phyloP scores from a whole-genome alignment of 2,797 vertebrate species.

The Hemibagrus guttatus region DNA sequence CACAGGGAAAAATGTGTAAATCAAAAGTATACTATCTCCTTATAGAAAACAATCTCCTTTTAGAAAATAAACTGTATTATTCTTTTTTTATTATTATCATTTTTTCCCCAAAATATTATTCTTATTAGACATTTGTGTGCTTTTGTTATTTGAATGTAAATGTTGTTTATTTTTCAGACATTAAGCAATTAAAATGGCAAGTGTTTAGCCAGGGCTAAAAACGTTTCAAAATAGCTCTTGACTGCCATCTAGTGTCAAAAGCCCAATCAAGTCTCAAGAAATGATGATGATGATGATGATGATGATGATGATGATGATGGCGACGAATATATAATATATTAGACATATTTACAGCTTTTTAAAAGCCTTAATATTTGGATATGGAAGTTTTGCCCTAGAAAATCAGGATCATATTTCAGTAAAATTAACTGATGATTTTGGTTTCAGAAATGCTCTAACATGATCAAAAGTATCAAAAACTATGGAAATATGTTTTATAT shows the following conservation, averaged over 20 bases:
- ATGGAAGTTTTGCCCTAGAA: neutral
- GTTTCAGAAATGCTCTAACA: neutral
- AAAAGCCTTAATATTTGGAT: neutral
- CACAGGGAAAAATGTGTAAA: neutral
- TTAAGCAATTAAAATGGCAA: neutral
- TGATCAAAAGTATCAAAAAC: neutral
- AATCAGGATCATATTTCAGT: neutral
- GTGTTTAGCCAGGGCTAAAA: neutral
- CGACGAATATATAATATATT: no score
- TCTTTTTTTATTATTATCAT: neutral
- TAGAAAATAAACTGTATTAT: neutral
- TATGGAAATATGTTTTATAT: neutral
- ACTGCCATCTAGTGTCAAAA: conserved; percentile 49
- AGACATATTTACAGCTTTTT: no score
- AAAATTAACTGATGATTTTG: neutral
- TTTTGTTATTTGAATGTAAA: neutral
- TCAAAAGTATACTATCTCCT: neutral
- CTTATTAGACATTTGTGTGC: neutral
- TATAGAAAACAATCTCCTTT: neutral
- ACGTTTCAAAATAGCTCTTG: conserved; percentile 14
- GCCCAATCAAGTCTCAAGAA: neutral
- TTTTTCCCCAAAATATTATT: no score
- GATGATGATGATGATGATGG: neutral
- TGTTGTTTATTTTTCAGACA: neutral
- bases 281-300: neutral